phyloP scores from a whole-genome alignment of 2,888 invertebrate species.

The Pammene fasciana region DNA sequence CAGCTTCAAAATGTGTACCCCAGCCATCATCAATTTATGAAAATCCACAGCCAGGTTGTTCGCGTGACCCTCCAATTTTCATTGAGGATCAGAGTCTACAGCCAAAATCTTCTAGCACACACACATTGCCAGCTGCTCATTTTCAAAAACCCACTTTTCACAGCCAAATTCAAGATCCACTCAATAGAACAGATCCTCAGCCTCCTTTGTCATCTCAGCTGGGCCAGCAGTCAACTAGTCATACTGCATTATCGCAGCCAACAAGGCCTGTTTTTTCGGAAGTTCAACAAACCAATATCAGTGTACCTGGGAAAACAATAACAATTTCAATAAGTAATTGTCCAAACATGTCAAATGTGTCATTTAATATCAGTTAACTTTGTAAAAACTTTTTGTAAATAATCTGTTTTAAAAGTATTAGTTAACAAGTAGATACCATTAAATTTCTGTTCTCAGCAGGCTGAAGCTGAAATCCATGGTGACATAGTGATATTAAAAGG shows the following conservation, averaged over 20 bases:
- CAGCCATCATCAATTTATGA: slow-evolving; percentile 2
- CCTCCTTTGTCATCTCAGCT: slow-evolving; percentile 6
- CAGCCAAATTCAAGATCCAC: slow-evolving; percentile 9
- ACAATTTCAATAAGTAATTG: slow-evolving; percentile 13
- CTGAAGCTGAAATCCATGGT: slow-evolving; percentile 4
- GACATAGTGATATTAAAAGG: neutral
- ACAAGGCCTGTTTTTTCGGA: slow-evolving; percentile 5
- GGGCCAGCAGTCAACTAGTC: slow-evolving; percentile 4
- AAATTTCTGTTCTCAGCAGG: slow-evolving; percentile 1
- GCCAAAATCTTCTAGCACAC: slow-evolving; percentile 22
- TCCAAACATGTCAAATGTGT: slow-evolving; percentile 12
- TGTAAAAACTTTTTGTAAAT: slow-evolving; percentile 10
- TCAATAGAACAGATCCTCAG: slow-evolving; percentile 1
- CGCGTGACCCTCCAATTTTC: slow-evolving; percentile 9
- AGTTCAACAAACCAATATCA: slow-evolving; percentile 18
- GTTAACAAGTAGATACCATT: too few species aligned
- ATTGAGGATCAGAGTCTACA: slow-evolving; percentile 13
- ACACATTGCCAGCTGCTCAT: slow-evolving; percentile 8
- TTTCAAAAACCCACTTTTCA: slow-evolving; percentile 4
- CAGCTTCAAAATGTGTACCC: slow-evolving; percentile 2
- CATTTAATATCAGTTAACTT: slow-evolving; percentile 6
- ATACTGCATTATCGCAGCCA: slow-evolving; percentile 2
- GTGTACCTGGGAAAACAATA: slow-evolving; percentile 19
- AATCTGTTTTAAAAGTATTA: slow-evolving; percentile 1
- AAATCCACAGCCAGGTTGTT: slow-evolving; percentile 22